Base-by-base conservation (phyloP, 92 coral and sea anemone genomes). In the Epizoanthus scotinus region DNA sequence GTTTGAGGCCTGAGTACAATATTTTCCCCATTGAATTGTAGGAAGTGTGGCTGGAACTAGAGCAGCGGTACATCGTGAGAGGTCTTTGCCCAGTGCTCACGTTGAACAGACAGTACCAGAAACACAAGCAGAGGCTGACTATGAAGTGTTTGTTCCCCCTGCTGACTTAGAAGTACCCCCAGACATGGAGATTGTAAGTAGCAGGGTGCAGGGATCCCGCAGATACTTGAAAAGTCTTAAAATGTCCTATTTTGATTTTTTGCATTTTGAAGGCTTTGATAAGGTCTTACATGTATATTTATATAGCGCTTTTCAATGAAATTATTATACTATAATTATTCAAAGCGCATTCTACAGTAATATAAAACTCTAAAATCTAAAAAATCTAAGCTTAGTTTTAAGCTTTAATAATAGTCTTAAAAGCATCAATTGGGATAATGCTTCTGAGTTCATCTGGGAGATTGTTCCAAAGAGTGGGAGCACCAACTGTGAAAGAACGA, bases 141-240 rank as follows among this genome's bases (percentile, higher is more conserved):
- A 56, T 17, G 95, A 91, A 73, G 82, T 78, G 70, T 95, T 95
- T 95, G 93, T 91, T 29, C 97, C 98, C 8, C 94, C 99, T 20
- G 89, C 90, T 18, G 99, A 91, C 42, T 86, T 95, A 49, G 98
- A 87, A 61, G 81, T 93, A 18, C 99, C 99, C 8, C 54, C 74
- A 27, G 93, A 62, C 42, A 95, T 95, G 99, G 98, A 95, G 87
- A 88, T 93, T 65, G 99, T 95, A 83, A 95, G 98, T 89, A 27
- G 0, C 36, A 31, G 7, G 25, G 61, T 17, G 57, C 38, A 17
- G 6, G 27, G 18, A 40, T 56, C 55, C 2, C 15, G 55, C 3
- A 2, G 28, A 54, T 67, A 19, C 27, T 83, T 36, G n/a, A 18
- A 8, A 24, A n/a, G 9, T 60, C 22, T 3, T 27, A 29, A 15